A percentile compares a stretch with the other conserved stretches of the same genome.
phyloP scores from a whole-genome alignment of 1,140 invertebrate genomes.

The Hyphantria cunea region DNA sequence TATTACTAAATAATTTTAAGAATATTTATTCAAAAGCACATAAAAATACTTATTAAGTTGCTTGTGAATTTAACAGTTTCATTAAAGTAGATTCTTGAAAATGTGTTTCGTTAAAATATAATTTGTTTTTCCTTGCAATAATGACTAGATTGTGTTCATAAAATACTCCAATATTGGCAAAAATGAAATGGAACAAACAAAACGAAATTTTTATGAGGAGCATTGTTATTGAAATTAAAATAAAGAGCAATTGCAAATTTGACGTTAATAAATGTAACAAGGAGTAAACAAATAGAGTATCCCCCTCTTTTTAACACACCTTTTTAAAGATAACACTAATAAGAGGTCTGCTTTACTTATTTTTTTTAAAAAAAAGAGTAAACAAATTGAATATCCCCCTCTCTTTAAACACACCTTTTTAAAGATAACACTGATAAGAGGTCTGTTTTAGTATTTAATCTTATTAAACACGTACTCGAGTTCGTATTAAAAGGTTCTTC shows the following conservation, averaged over 20 bases:
- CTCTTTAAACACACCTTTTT: slow-evolving; percentile 21
- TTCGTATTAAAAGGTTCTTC: slow-evolving; percentile 1
- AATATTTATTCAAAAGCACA: too few relatives aligned
- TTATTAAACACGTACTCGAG: slow-evolving; percentile 13
- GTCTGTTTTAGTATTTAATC: slow-evolving; percentile 15
- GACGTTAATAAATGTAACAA: background rate
- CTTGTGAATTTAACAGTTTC: too few relatives aligned
- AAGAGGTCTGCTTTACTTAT: slow-evolving; percentile 13
- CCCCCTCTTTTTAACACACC: slow-evolving; percentile 16
- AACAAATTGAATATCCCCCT: slow-evolving; percentile 16
- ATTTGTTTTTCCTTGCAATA: background rate
- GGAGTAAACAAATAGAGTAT: slow-evolving; percentile 14
- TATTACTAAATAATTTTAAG: too few relatives aligned
- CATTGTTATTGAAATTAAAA: background rate
- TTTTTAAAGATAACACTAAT: too few relatives aligned
- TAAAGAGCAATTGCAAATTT: background rate
- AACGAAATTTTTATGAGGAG: background rate
- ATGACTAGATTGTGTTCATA: too few relatives aligned
- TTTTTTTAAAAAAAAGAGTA: background rate
- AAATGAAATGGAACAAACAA: background rate
- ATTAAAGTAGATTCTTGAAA: background rate
- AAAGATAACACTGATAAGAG: background rate
- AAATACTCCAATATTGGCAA: too few relatives aligned
- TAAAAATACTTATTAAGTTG: too few relatives aligned
- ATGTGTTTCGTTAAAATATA: background rate